phyloP scores from a whole-genome alignment of 1,140 invertebrate species.

The Ooceraea biroi region DNA sequence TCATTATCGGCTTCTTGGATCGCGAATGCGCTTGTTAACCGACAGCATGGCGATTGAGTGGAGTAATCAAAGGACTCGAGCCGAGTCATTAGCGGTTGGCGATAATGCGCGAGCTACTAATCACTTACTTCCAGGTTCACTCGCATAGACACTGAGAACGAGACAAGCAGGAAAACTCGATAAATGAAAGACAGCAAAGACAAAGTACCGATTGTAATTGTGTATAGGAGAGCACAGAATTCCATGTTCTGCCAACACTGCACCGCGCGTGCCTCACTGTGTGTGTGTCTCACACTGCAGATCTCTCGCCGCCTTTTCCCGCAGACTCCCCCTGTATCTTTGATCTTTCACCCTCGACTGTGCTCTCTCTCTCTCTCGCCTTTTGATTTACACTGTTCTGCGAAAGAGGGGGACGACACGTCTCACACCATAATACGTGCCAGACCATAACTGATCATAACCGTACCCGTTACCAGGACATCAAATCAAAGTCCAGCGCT shows the following conservation, averaged over 20 bases:
- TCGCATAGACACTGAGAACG: conserved; percentile 72
- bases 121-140: conserved; percentile 80
- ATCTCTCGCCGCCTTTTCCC: conserved; percentile 77
- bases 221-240: conserved; percentile 81
- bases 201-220: conserved; percentile 72
- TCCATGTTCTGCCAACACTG: conserved; percentile 78
- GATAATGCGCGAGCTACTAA: conserved; percentile 69
- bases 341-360: conserved; percentile 63
- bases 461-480: not conserved
- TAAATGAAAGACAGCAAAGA: conserved; percentile 71
- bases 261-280: conserved; percentile 72
- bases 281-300: conserved; percentile 77
- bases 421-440: conserved; percentile 40
- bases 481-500: conserved; percentile 2
- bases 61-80: conserved; percentile 11
- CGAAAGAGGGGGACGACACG: conserved; percentile 62
- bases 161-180: conserved; percentile 65
- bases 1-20: conserved; percentile 19
- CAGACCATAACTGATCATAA: conserved; percentile 54
- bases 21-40: conserved; percentile 4
- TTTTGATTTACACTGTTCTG: conserved; percentile 68
- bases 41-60: not conserved
- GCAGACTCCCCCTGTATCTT: conserved; percentile 65
- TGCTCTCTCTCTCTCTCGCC: conserved; percentile 68
- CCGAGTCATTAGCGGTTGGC: conserved; percentile 54